Conservation (phyloP, 2,113 vertebrate genomes). For the Tapirus terrestris region DNA sequence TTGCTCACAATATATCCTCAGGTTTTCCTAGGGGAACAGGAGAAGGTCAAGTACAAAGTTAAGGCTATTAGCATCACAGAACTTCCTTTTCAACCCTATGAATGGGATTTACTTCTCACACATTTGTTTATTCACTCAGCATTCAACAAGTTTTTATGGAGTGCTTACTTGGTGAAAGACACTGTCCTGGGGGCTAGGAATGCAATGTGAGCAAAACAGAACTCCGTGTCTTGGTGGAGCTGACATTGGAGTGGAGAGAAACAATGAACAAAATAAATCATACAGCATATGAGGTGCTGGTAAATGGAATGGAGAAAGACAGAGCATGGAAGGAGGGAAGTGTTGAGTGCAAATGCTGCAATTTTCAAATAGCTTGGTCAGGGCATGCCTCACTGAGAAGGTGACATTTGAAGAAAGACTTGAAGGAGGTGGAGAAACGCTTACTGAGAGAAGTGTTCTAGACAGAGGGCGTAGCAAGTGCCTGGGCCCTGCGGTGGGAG, state of each 20-base stretch:
- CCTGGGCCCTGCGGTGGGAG: neutral
- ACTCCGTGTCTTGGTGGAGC: neutral
- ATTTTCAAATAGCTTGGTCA: neutral
- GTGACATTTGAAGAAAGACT: neutral
- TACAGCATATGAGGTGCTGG: neutral
- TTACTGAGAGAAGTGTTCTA: neutral
- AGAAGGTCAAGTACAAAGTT: neutral
- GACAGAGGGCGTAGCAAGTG: neutral
- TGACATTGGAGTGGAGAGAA: neutral
- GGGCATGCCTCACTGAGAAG: neutral
- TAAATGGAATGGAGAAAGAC: neutral
- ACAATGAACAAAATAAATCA: neutral
- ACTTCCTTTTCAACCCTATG: neutral
- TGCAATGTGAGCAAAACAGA: neutral
- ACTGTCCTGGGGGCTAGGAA: neutral
- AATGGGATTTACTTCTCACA: constrained; percentile 37
- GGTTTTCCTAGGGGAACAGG: neutral
- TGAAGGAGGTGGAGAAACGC: neutral
- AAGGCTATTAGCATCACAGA: neutral
- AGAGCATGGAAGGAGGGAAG: neutral
- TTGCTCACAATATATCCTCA: neutral
- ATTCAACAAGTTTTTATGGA: neutral
- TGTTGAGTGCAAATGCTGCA: neutral
- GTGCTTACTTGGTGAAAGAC: neutral
- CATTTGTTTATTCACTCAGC: neutral